Conservation (phyloP, 1,140 invertebrate species). For the Oryzaephilus surinamensis region DNA sequence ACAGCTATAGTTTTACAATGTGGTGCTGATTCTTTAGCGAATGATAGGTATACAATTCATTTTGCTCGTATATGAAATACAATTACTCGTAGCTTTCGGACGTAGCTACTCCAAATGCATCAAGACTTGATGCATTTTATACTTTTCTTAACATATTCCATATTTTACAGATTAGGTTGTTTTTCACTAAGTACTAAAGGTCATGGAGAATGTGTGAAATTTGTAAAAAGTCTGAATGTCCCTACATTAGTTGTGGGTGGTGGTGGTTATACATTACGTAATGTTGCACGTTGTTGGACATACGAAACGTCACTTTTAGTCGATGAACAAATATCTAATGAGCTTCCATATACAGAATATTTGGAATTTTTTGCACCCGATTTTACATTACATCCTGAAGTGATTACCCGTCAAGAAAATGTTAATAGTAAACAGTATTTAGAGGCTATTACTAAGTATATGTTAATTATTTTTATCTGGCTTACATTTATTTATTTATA, state of each 20-base stretch:
- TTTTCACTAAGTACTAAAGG: slow-evolving; percentile 84
- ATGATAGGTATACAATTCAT: slow-evolving; percentile 76
- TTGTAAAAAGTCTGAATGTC: slow-evolving; percentile 88
- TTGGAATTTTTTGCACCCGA: slow-evolving; percentile 93
- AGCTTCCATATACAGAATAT: slow-evolving; percentile 89
- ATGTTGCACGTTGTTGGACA: slow-evolving; percentile 98
- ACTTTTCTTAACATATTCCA: no score
- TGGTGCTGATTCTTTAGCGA: slow-evolving; percentile 94
- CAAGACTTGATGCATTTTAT: no score
- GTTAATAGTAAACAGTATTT: slow-evolving; percentile 88
- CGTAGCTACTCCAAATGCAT: no score
- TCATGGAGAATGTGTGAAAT: slow-evolving; percentile 94
- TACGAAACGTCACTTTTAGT: slow-evolving; percentile 94
- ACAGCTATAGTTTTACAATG: slow-evolving; percentile 97
- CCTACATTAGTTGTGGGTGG: slow-evolving; percentile 93
- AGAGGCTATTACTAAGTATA: slow-evolving; percentile 65
- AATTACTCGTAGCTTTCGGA: no score
- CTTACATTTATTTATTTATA: slow-evolving; percentile 3
- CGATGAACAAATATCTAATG: slow-evolving; percentile 84
- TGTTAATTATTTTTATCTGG: slow-evolving; percentile 1
- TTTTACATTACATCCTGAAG: slow-evolving; percentile 85
- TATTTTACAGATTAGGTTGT: slow-evolving; percentile 52
- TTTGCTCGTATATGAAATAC: no score
- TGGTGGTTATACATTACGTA: slow-evolving; percentile 93
- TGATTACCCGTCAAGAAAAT: slow-evolving; percentile 76